phyloP scores from a whole-genome alignment of 2,113 vertebrate genomes.

The Eulacestoma nigropectus region DNA sequence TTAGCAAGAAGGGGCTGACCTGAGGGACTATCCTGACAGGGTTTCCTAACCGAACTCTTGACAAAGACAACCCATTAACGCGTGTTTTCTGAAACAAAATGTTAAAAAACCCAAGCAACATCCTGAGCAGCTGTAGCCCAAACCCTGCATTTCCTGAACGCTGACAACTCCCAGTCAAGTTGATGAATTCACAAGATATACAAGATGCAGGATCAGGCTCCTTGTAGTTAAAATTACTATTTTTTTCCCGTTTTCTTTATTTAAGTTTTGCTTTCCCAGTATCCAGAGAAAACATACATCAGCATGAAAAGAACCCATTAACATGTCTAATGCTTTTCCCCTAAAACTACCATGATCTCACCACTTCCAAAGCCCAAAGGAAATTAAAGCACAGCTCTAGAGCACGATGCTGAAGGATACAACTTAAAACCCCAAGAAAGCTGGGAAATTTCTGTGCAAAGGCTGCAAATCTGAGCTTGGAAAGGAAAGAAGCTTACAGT shows the following conservation, averaged over 20 bases:
- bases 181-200: not conserved
- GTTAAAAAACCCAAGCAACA: not conserved
- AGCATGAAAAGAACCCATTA: not conserved
- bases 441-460: slow-evolving; percentile 43
- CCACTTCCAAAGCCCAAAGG: slow-evolving; percentile 33
- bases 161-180: not conserved
- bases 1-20: not conserved
- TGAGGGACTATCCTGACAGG: not conserved
- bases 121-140: not conserved
- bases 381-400: slow-evolving; percentile 51
- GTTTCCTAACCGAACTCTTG: not conserved
- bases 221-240: not conserved
- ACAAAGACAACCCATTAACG: not conserved
- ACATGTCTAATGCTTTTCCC: slow-evolving; percentile 8
- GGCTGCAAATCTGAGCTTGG: not conserved
- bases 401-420: slow-evolving; percentile 5
- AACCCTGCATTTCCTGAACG: not conserved
- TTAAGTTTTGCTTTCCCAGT: not conserved
- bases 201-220: not conserved
- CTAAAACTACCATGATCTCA: slow-evolving; percentile 55
- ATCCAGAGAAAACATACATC: not conserved
- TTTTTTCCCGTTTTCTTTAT: not conserved
- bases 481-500: slow-evolving; percentile 17
- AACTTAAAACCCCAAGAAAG: slow-evolving; percentile 32
- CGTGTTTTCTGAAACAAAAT: not conserved